Conservation (phyloP, 2,888 invertebrate species). For the Watsonalla cultraria region DNA sequence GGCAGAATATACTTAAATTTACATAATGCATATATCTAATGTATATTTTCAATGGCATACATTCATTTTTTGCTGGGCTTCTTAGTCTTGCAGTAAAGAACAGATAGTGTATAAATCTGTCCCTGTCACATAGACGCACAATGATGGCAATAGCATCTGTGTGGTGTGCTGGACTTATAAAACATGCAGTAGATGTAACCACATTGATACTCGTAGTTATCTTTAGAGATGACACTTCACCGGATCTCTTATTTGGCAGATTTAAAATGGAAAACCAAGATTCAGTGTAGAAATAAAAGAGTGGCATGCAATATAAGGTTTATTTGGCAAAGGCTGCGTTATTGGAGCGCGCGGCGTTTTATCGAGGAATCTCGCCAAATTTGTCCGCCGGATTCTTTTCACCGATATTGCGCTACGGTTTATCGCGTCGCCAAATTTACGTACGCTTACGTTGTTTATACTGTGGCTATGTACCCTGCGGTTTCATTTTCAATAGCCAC, state of each 20-base stretch:
- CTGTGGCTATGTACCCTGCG: not conserved
- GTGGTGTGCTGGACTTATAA: too few species aligned
- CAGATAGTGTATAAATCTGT: too few species aligned
- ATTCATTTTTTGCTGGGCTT: too few species aligned
- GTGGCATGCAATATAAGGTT: slow-evolving; percentile 8
- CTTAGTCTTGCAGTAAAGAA: too few species aligned
- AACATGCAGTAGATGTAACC: too few species aligned
- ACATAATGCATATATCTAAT: too few species aligned
- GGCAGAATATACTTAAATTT: too few species aligned
- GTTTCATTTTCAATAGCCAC: not conserved
- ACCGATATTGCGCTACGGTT: slow-evolving; percentile 37
- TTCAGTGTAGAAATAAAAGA: not conserved
- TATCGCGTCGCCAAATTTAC: slow-evolving; percentile 31
- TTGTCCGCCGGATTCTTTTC: slow-evolving; percentile 10
- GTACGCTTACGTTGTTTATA: slow-evolving; percentile 30
- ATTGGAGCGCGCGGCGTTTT: slow-evolving; percentile 21
- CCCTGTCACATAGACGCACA: too few species aligned
- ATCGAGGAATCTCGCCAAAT: slow-evolving; percentile 6
- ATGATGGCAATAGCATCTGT: too few species aligned
- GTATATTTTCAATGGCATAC: too few species aligned
- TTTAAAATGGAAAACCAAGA: not conserved
- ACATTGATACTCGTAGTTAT: too few species aligned
- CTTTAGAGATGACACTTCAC: not conserved
- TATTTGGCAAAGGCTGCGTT: slow-evolving; percentile 18
- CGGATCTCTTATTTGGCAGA: not conserved